Evolutionary conservation across 2,797 vertebrate species (phyloP), one percentile per base, ranked within the genome.

Genomic region (Gambelia wislizenii): DNA sequence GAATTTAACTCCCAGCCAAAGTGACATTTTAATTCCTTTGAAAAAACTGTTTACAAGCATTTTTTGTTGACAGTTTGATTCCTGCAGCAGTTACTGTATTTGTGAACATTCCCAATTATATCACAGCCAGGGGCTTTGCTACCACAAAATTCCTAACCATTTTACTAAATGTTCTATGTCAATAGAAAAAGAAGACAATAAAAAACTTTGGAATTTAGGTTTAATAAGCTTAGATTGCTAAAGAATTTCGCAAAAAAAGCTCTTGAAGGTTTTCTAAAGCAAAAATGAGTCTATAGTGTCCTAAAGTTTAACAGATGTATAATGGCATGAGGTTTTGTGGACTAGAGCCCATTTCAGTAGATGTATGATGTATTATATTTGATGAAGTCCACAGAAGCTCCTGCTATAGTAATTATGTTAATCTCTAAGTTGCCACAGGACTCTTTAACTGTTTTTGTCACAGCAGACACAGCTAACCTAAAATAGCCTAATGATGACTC

Each of bases 121-220:
- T 33, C 33, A 56, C 61, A 80, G 64, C 67, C 64, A 44, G 36
- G 3, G 42, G 14, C 39, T 87, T 82, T 47, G 42, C 30, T 75
- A 64, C 27, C 30, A 36, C 36, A 59, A 79, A 80, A 70, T 44
- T 36, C 18, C 30, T 25, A 61, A 30, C 33, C 13, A 59, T 44
- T 82, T 81, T 52, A 30, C 44, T 79, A 69, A 52, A 59, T 25
- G 54, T 13, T 3, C 56, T 42, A n/a, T 39, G 36, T 85, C 33
- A 25, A 36, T 42, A 93, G 87, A 95, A 91, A 94, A 87, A 83
- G 95, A 92, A 93, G 87, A 95, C 33, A 93, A 89, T 93, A 81
- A 33, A 91, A 85, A 69, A 78, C 56, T 92, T 77, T 61, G 59
- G 87, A 36, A 67, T 39, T 84, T 76, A 83, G 92, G 59, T 82